phyloP scores from a whole-genome alignment of 2,797 vertebrate species.

The Danio jaintianensis region DNA sequence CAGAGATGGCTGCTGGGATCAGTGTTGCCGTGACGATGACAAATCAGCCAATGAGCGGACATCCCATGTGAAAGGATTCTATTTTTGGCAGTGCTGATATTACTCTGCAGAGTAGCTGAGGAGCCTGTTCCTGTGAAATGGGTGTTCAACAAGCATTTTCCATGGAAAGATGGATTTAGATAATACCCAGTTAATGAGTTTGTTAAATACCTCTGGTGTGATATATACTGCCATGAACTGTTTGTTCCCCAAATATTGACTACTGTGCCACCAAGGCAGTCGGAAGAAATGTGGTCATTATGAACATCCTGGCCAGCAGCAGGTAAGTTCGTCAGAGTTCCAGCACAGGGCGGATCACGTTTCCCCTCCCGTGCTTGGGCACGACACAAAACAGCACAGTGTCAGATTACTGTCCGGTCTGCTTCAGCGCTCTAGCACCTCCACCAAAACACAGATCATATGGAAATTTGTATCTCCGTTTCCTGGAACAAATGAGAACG shows the following conservation, averaged over 20 bases:
- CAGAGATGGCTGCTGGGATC: conserved; percentile 44
- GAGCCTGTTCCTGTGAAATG: conserved; percentile 53
- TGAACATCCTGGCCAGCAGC: conserved; percentile 37
- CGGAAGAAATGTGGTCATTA: conserved; percentile 8
- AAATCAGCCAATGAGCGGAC: conserved; percentile 65
- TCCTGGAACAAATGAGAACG: conserved; percentile 6
- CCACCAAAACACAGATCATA: background rate
- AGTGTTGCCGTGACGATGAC: conserved; percentile 59
- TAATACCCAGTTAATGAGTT: conserved; percentile 72
- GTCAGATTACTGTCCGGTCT: conserved; percentile 53
- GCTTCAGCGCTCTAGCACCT: conserved; percentile 19
- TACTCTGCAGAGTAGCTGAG: conserved; percentile 66
- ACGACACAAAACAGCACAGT: conserved; percentile 51
- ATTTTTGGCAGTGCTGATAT: conserved; percentile 70
- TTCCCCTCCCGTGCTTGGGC: conserved; percentile 56
- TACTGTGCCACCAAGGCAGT: conserved; percentile 37
- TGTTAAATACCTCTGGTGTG: conserved; percentile 47
- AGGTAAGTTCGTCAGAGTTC: conserved; percentile 52
- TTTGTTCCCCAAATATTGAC: conserved; percentile 54
- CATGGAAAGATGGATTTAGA: conserved; percentile 65
- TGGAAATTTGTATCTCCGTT: background rate
- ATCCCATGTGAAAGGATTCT: conserved; percentile 65
- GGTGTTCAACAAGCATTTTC: conserved; percentile 54
- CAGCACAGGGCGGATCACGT: conserved; percentile 60
- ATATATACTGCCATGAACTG: conserved; percentile 61